Evolutionary conservation across 2,113 vertebrate species (phyloP).

Genomic region (Nerophis lumbriciformis): DNA sequence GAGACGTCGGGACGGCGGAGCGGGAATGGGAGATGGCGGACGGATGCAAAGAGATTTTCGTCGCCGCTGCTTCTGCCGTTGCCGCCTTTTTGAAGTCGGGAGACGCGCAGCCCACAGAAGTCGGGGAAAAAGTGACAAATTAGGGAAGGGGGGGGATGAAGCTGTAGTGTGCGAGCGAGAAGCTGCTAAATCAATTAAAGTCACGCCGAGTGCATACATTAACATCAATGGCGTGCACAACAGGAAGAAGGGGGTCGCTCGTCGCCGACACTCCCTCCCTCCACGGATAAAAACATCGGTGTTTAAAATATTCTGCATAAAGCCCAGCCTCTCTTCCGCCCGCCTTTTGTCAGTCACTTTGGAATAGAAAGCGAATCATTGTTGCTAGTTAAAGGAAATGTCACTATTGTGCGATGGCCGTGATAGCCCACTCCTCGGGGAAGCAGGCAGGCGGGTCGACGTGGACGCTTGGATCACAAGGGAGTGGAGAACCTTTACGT

Average conservation of each 20-base stretch:
- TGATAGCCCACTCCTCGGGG: constrained; percentile 80
- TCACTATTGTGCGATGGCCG: constrained; percentile 81
- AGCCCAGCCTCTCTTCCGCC: constrained; percentile 45
- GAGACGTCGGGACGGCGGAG: constrained; percentile 36
- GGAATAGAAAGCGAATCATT: constrained; percentile 57
- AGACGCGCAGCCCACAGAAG: constrained; percentile 68
- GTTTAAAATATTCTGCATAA: constrained; percentile 78
- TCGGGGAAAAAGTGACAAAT: constrained; percentile 74
- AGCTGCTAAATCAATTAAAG: constrained; percentile 74
- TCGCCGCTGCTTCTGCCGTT: constrained; percentile 39
- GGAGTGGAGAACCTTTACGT: constrained; percentile 46
- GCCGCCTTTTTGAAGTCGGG: constrained; percentile 66
- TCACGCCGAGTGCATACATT: constrained; percentile 66
- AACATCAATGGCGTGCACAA: constrained; percentile 52
- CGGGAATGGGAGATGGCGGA: constrained; percentile 28
- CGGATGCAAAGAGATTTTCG: constrained; percentile 54
- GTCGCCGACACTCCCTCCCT: constrained; percentile 45
- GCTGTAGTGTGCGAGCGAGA: constrained; percentile 63
- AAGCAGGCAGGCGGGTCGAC: constrained; percentile 55
- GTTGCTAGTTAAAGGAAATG: constrained; percentile 92
- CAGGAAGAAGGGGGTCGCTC: constrained; percentile 32
- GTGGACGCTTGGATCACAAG: constrained; percentile 41
- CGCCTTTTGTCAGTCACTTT: constrained; percentile 61
- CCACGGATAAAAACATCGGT: constrained; percentile 50
- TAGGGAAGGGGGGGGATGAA: constrained; percentile 38